phyloP scores from a whole-genome alignment of 2,888 invertebrate genomes.

The Polyommatus iphigenia region DNA sequence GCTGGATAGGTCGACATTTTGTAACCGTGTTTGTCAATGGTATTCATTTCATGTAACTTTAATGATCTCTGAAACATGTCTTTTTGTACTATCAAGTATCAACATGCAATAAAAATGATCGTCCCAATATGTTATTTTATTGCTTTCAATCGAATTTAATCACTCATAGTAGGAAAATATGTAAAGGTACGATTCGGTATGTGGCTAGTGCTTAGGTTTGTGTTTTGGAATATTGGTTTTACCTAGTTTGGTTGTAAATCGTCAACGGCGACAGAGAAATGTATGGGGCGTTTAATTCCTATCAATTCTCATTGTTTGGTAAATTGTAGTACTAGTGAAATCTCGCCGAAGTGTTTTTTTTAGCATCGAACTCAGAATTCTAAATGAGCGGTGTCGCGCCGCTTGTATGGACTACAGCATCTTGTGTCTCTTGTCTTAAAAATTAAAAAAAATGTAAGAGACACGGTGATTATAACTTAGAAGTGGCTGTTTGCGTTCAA shows the following conservation, averaged over 20 bases:
- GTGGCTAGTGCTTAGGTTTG: slow-evolving; percentile 28
- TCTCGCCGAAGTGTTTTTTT: slow-evolving; percentile 12
- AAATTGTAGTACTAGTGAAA: slow-evolving; percentile 1
- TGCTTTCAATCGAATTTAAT: slow-evolving; percentile 26
- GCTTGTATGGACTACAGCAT: neutral
- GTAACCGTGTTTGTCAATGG: slow-evolving; percentile 22
- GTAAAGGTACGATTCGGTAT: slow-evolving; percentile 24
- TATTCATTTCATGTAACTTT: slow-evolving; percentile 26
- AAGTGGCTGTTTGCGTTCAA: neutral
- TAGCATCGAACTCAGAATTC: neutral
- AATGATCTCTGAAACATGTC: slow-evolving; percentile 28
- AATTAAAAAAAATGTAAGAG: neutral
- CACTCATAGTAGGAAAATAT: neutral
- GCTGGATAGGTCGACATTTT: slow-evolving; percentile 25
- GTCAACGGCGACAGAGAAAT: slow-evolving; percentile 9
- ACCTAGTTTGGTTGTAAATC: neutral
- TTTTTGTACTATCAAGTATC: slow-evolving; percentile 13
- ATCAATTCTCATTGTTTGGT: neutral
- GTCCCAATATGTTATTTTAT: slow-evolving; percentile 23
- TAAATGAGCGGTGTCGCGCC: slow-evolving; percentile 8
- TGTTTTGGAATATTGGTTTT: slow-evolving; percentile 26
- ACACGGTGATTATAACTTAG: neutral
- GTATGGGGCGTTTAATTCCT: neutral
- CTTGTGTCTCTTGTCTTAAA: neutral
- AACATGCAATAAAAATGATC: slow-evolving; percentile 26